Conservation (phyloP, 2,888 invertebrate species). For the Clepsis dumicolana region DNA sequence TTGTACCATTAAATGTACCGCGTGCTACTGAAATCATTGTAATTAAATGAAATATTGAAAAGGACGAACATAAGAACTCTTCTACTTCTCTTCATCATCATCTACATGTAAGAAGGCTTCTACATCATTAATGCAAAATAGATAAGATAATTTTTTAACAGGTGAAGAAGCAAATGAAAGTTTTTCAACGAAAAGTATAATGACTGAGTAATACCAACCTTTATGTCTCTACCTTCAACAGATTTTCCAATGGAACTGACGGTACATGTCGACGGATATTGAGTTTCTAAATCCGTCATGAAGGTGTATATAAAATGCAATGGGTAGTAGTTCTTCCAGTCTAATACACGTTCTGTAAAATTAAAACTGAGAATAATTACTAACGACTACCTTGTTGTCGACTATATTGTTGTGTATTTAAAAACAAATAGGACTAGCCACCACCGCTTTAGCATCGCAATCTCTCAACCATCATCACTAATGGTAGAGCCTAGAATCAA, state of each 20-base stretch:
- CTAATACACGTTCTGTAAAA: conserved; percentile 74
- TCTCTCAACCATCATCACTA: too few species aligned
- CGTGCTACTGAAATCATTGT: too few species aligned
- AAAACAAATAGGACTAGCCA: background rate
- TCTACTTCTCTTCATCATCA: too few species aligned
- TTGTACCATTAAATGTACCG: background rate
- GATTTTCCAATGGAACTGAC: conserved; percentile 91
- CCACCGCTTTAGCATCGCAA: too few species aligned
- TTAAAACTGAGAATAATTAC: background rate
- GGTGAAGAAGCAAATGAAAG: too few species aligned
- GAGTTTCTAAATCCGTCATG: conserved; percentile 89
- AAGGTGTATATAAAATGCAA: conserved; percentile 89
- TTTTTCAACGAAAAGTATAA: background rate
- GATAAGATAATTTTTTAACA: too few species aligned
- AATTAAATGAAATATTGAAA: too few species aligned
- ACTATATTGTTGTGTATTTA: background rate
- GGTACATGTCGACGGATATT: conserved; percentile 90
- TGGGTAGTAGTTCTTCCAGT: conserved; percentile 92
- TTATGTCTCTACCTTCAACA: conserved; percentile 90
- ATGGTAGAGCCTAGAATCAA: too few species aligned
- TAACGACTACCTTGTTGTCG: background rate
- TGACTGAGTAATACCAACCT: conserved; percentile 73
- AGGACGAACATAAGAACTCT: too few species aligned
- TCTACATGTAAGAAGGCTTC: too few species aligned
- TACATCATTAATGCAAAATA: too few species aligned